phyloP scores from a whole-genome alignment of 30 jellyfish, hydroid and myxozoan genomes.

The Calvadosia cruxmelitensis region DNA sequence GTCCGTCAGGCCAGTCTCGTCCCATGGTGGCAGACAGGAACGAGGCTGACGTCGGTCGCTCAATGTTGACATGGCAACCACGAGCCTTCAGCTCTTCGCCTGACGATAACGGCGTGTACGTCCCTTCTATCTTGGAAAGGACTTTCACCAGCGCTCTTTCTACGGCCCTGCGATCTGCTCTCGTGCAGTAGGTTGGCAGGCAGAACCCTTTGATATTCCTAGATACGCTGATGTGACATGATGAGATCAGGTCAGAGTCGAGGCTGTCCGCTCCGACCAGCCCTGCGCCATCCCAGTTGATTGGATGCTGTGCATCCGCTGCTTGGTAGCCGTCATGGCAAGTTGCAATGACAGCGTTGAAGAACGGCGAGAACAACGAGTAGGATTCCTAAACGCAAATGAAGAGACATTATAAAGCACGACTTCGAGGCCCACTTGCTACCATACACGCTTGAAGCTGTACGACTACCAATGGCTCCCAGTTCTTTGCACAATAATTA shows the following conservation, averaged over 20 bases:
- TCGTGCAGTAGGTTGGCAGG: not conserved
- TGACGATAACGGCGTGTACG: not conserved
- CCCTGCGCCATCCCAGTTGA: not conserved
- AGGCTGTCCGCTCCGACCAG: too few relatives aligned
- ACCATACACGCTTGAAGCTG: too few relatives aligned
- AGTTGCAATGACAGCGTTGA: slow-evolving; percentile 37
- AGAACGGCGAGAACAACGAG: slow-evolving; percentile 34
- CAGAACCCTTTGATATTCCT: not conserved
- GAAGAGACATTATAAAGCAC: too few relatives aligned
- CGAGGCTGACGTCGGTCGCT: slow-evolving; percentile 64
- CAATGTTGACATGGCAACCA: slow-evolving; percentile 50
- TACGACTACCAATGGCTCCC: too few relatives aligned
- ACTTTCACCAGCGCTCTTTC: not conserved
- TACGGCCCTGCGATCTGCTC: not conserved
- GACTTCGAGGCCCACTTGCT: too few relatives aligned
- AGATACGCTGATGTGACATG: not conserved
- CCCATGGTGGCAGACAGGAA: slow-evolving; percentile 55
- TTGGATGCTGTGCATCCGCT: not conserved
- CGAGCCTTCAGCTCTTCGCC: slow-evolving; percentile 21
- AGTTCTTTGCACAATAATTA: too few relatives aligned
- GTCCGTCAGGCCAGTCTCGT: slow-evolving; percentile 80
- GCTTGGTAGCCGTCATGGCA: not conserved
- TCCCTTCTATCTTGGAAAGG: not conserved
- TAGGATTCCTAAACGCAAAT: slow-evolving; percentile 81
- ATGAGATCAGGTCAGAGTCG: too few relatives aligned